These are phyloP conservation scores for Tetragonula clypearis DNA, from an alignment of 1,140 invertebrate species.

Conservation along the genomic window DNA sequence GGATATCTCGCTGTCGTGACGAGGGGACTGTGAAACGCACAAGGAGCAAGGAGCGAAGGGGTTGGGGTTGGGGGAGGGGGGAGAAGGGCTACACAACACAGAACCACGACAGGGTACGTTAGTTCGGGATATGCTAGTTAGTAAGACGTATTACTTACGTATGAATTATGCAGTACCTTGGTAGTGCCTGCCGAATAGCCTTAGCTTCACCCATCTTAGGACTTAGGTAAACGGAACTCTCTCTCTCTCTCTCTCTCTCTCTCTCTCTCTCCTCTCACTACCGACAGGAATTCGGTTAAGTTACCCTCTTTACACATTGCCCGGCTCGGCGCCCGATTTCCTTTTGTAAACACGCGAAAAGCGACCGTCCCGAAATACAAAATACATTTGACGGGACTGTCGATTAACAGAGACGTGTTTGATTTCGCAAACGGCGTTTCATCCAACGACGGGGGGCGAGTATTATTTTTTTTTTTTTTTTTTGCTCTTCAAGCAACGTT, in stretches of 20 bases:
- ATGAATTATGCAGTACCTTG: conserved; percentile 76
- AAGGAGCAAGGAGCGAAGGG: conserved; percentile 4
- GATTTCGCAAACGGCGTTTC: not conserved
- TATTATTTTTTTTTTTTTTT: not conserved
- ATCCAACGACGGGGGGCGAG: not conserved
- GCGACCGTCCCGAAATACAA: conserved; percentile 15
- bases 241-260: conserved; percentile 27
- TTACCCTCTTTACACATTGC: conserved; percentile 57
- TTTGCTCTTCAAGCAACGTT: too few species aligned
- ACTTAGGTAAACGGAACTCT: conserved; percentile 63
- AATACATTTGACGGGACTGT: not conserved
- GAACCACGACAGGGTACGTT: conserved; percentile 62
- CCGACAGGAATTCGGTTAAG: conserved; percentile 64
- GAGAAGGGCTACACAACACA: conserved; percentile 47
- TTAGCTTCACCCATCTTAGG: conserved; percentile 59
- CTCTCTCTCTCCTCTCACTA: not conserved
- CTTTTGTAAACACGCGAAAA: conserved; percentile 61
- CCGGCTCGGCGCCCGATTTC: conserved; percentile 55
- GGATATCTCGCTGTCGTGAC: conserved; percentile 67
- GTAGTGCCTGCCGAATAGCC: conserved; percentile 67
- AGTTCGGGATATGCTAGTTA: conserved; percentile 65
- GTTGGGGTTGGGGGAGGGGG: not conserved
- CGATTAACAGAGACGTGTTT: conserved; percentile 12
- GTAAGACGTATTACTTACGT: conserved; percentile 78
- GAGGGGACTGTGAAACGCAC: conserved; percentile 58